Percentiles rank a stretch among this genome's conserved stretches.
Conservation (phyloP, 1,140 invertebrate species). For the Drosophila pachea region DNA sequence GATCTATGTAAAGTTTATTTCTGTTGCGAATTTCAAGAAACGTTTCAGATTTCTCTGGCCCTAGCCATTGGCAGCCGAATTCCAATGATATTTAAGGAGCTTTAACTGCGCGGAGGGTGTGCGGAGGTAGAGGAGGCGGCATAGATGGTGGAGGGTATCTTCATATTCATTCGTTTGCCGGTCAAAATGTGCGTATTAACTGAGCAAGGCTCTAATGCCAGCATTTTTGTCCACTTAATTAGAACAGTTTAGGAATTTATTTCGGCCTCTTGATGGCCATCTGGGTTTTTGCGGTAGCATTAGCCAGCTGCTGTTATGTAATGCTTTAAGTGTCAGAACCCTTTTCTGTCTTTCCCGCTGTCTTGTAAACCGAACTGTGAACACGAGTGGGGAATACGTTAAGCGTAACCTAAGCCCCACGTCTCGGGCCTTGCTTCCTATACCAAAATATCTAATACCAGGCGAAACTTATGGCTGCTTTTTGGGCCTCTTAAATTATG, state of each 20-base stretch:
- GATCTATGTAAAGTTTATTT: slow-evolving; percentile 31
- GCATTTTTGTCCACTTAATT: slow-evolving; percentile 11
- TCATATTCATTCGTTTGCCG: too few species aligned
- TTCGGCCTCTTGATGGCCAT: slow-evolving; percentile 16
- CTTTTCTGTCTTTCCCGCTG: slow-evolving; percentile 36
- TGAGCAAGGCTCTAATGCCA: neutral
- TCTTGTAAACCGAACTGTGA: slow-evolving; percentile 35
- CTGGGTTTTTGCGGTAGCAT: slow-evolving; percentile 19
- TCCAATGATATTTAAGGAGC: neutral
- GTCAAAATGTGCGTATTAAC: neutral
- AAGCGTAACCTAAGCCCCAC: slow-evolving; percentile 18
- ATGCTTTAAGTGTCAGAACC: slow-evolving; percentile 26
- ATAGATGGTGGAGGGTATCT: too few species aligned
- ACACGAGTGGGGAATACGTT: slow-evolving; percentile 19
- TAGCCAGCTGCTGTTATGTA: slow-evolving; percentile 33
- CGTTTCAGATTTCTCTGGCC: slow-evolving; percentile 12
- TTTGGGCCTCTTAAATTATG: slow-evolving; percentile 50
- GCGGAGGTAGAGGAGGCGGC: too few species aligned
- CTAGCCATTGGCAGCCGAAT: slow-evolving; percentile 1
- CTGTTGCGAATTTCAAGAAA: slow-evolving; percentile 16
- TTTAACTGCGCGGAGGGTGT: too few species aligned
- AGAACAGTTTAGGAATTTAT: neutral
- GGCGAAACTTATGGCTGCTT: slow-evolving; percentile 45
- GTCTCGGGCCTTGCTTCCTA: neutral
- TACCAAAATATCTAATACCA: slow-evolving; percentile 29